These are phyloP conservation scores for Fopius arisanus DNA, from an alignment of 1,140 invertebrate genomes.

Conservation along the genomic window DNA sequence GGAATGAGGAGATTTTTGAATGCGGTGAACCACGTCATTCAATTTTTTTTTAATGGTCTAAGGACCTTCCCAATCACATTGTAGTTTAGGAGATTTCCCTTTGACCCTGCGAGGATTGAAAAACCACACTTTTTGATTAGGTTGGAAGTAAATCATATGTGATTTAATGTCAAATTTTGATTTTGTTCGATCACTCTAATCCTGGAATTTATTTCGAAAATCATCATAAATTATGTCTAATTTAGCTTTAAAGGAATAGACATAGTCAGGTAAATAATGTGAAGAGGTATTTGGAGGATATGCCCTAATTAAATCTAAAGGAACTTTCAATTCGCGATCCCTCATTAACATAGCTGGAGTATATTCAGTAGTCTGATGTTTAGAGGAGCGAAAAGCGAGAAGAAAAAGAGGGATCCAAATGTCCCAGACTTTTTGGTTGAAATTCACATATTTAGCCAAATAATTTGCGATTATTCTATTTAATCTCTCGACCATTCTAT, in stretches of 20 bases:
- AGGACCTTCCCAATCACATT: constrained; percentile 26
- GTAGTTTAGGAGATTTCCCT: constrained; percentile 19
- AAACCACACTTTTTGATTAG: constrained; percentile 21
- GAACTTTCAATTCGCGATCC: constrained; percentile 2
- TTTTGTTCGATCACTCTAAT: constrained; percentile 19
- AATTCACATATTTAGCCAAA: not conserved
- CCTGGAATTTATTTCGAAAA: not conserved
- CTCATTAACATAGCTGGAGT: constrained; percentile 11
- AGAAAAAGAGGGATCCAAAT: constrained; percentile 22
- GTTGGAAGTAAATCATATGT: constrained; percentile 17
- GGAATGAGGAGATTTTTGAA: constrained; percentile 7
- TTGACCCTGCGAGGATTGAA: constrained; percentile 21
- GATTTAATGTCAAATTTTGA: constrained; percentile 18
- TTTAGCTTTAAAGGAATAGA: not conserved
- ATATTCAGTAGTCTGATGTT: too few species aligned
- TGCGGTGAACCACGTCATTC: constrained; percentile 29
- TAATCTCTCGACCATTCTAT: constrained; percentile 56
- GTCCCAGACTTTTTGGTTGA: constrained; percentile 11
- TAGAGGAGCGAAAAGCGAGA: constrained; percentile 18
- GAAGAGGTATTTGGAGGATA: not conserved
- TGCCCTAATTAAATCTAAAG: not conserved
- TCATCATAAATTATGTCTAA: not conserved
- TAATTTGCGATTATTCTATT: constrained; percentile 35
- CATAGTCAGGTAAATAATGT: not conserved
- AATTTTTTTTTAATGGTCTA: constrained; percentile 24